These are phyloP conservation scores for Epistrophe eligans DNA, from an alignment of 2,888 invertebrate species.

Conservation along the genomic window DNA sequence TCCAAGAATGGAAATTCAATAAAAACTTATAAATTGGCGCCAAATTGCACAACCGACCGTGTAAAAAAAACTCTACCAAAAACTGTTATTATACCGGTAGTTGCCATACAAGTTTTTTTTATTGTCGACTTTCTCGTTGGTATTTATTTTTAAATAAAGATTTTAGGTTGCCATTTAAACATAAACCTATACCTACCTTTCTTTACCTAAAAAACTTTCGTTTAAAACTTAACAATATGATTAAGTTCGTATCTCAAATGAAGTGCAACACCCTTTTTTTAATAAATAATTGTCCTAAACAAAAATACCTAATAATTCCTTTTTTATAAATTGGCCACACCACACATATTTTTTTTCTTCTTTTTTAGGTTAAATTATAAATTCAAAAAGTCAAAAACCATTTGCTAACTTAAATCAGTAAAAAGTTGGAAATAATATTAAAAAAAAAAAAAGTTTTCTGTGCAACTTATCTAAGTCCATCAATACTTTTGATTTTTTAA, in stretches of 20 bases:
- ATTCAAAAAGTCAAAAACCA: constrained; percentile 66
- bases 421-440: constrained; percentile 14
- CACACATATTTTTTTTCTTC: not conserved
- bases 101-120: no score
- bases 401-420: constrained; percentile 11
- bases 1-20: no score
- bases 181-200: no score
- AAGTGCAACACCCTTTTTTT: not conserved
- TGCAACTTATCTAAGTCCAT: constrained; percentile 27
- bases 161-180: no score
- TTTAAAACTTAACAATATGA: no score
- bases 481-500: constrained; percentile 41
- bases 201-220: no score
- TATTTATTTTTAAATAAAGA: no score
- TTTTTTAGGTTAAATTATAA: constrained; percentile 46
- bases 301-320: not conserved
- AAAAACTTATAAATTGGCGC: no score
- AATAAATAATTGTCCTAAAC: not conserved
- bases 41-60: no score
- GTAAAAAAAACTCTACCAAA: no score
- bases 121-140: no score
- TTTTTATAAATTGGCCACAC: not conserved
- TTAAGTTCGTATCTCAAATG: not conserved
- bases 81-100: no score
- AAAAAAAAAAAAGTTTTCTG: not conserved